Conservation (phyloP, 2,797 vertebrate species). For the Borostomias antarcticus region DNA sequence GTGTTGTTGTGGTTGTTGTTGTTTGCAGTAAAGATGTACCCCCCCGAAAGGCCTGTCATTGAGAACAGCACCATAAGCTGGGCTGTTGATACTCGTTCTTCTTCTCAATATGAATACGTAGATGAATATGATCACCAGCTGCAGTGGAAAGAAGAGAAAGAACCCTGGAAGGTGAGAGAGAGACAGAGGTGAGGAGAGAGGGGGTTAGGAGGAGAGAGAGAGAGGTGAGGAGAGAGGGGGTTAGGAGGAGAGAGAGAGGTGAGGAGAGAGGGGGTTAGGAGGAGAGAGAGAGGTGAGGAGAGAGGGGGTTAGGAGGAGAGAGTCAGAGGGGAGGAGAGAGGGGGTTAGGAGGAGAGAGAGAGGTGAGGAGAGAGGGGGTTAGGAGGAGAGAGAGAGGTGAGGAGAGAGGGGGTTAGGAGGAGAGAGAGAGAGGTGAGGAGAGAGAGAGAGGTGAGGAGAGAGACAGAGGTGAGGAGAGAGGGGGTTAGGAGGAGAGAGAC, state of each 20-base stretch:
- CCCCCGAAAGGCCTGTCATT: slow-evolving; percentile 32
- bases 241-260: not conserved
- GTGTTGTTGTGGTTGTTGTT: not conserved
- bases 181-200: not conserved
- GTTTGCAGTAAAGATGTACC: slow-evolving; percentile 56
- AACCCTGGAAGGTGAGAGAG: not conserved
- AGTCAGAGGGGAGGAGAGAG: not conserved
- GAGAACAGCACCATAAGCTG: slow-evolving; percentile 31
- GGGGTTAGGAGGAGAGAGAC: too few relatives aligned
- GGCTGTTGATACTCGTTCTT: slow-evolving; percentile 58
- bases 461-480: too few relatives aligned
- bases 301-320: not conserved
- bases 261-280: not conserved
- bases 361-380: not conserved
- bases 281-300: too few relatives aligned
- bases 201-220: not conserved
- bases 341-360: not conserved
- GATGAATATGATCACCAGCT: not conserved
- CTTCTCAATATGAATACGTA: slow-evolving; percentile 22
- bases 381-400: too few relatives aligned
- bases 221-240: slow-evolving; percentile 9
- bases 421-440: too few relatives aligned
- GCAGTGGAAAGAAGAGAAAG: not conserved
- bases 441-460: too few relatives aligned
- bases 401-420: too few relatives aligned